Conservation (phyloP, 2,113 vertebrate genomes). For the Camelus dromedarius region DNA sequence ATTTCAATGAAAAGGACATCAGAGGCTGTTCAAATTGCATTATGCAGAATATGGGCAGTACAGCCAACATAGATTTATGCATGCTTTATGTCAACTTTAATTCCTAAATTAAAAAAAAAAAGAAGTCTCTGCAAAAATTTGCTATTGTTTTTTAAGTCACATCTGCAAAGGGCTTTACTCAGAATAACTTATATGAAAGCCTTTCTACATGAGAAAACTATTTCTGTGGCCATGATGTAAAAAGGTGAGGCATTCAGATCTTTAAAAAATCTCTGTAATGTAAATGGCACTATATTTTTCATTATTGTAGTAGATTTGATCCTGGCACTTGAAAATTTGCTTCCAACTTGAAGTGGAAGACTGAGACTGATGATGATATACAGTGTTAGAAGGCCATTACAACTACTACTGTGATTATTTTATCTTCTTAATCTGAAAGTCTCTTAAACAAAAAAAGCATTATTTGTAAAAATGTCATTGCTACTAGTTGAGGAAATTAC, state of each 20-base stretch:
- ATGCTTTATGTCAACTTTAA: not conserved
- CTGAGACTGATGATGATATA: not conserved
- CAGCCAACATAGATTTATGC: not conserved
- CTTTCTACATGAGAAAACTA: not conserved
- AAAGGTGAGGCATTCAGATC: not conserved
- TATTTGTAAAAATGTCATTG: not conserved
- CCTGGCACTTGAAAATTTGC: not conserved
- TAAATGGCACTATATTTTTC: not conserved
- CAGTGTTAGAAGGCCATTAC: not conserved
- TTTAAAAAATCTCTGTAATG: not conserved
- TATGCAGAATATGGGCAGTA: not conserved
- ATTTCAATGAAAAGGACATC: not conserved
- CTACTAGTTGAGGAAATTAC: not conserved
- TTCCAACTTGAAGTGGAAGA: constrained; percentile 9
- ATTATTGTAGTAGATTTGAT: not conserved
- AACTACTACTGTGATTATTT: constrained; percentile 15
- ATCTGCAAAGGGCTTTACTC: not conserved
- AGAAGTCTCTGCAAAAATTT: not conserved
- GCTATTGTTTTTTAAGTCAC: not conserved
- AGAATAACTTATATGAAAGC: not conserved
- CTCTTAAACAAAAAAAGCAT: not conserved
- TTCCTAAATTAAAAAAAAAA: not conserved
- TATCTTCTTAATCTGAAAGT: not conserved
- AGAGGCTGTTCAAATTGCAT: not conserved
- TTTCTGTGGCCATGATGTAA: not conserved